Base-by-base conservation (phyloP, 2,797 vertebrate species). In the Sebastes dallii region DNA sequence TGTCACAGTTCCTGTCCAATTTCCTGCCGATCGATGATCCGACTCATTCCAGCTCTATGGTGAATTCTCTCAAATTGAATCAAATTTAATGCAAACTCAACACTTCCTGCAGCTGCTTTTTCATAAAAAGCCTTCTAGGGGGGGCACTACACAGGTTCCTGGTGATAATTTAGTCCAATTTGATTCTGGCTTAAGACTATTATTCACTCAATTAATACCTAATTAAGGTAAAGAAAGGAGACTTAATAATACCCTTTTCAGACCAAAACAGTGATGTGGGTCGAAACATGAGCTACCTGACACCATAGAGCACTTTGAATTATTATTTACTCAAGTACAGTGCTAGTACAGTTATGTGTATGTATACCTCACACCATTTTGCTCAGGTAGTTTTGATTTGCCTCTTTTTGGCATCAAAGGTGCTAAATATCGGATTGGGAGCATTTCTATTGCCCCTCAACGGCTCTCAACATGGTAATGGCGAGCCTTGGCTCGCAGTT, bases 31-130 rank as follows among this genome's bases (percentile, higher is more conserved):
- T 58, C 24, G 11, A 80, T 69, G 27, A 34, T 61, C n/a, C 0
- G 3, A 18, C 27, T 60, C 12, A 4, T 50, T 67, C 24, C 4
- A 36, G 52, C 22, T 50, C 36, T 30, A 32, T 30, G 8, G 42
- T 39, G 29, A 61, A 72, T n/a, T 66, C 32, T 54, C 42, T 66
- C 4, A 77, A 61, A 36, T 24, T 58, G 12, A 75, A 75, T 70
- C 59, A 65, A 81, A 75, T 22, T 46, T 65, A 29, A 62, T 2
- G 27, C 52, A 75, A 34, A 59, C 34, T 39, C 34, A 75, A 56
- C 50, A 36, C 58, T 75, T 67, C 64, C 67, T 72, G 46, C 62
- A 68, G 56, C n/a, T 52, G 60, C 46, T 30, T 79, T 14, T 58
- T 61, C 24, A 56, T 25, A 59, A 61, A 78, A 29, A 50, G 46